Evolutionary conservation across 2,888 invertebrate species (phyloP), one percentile per base, ranked within the genome.

Genomic region (Mythimna vitellina): DNA sequence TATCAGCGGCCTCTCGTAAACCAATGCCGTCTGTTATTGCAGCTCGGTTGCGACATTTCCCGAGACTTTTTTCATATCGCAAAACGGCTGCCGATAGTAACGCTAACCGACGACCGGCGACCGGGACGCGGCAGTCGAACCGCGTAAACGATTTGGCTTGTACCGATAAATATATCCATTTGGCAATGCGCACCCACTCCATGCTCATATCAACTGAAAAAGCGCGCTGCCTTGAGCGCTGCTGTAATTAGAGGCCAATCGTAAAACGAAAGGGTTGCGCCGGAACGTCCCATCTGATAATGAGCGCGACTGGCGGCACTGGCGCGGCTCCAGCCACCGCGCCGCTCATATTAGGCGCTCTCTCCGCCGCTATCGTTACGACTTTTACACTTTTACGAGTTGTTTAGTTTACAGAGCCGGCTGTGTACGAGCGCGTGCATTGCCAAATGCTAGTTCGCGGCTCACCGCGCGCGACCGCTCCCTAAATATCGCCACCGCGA

Each of bases 381-480:
- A 96, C 92, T 96, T 95, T 96, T 96, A 95, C 96, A 95, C 95
- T 96, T 96, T 96, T 96, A 95, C 95, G 96, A 95, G 94, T 95
- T 95, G 95, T 95, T 96, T 95, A 95, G 96, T 95, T 95, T 91
- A 93, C 92, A 91, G 89, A 90, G 90, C 94, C 92, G 92, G 93
- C 91, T 92, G 93, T 89, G 93, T 86, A 87, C 88, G 89, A 86
- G 89, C 90, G 91, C 89, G 89, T 87, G 89, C 92, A 91, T 92
- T 96, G 96, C 96, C 96, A 96, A 96, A 95, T 95, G 94, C 93
- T 93, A 92, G 95, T 95, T 94, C 95, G 95, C 94, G 96, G 95
- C 94, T 95, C 94, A 94, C 96, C 96, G 93, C 95, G 89, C 89
- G 89, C 91, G 89, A 89, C 90, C 91, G 87, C 91, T 91, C 91